A percentile compares a stretch with the other conserved stretches of the same genome.
Conservation (phyloP, 2,113 vertebrate genomes). For the Mystacornis crossleyi region DNA sequence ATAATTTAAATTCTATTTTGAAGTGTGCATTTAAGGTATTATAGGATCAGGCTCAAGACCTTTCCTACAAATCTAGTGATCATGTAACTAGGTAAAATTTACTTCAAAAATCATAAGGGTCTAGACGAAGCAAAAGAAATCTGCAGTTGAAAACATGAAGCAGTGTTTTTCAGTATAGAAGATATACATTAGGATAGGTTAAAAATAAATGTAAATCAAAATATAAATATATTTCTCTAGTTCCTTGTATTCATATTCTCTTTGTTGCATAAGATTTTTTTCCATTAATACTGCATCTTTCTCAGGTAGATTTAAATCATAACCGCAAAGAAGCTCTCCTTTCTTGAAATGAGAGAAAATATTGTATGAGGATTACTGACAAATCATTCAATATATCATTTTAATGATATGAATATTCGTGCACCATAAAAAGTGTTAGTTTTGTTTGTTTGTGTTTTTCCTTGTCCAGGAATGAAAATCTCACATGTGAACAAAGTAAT, state of each 20-base stretch:
- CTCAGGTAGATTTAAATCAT: background rate
- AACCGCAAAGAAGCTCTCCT: background rate
- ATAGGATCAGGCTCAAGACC: background rate
- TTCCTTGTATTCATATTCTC: background rate
- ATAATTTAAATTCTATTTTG: background rate
- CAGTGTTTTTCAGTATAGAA: background rate
- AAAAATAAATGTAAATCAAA: background rate
- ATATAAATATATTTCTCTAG: background rate
- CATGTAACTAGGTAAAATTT: background rate
- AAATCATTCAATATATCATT: background rate
- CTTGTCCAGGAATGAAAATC: background rate
- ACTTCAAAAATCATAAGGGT: background rate
- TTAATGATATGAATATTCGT: background rate
- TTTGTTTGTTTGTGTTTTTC: background rate
- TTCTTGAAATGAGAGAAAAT: background rate
- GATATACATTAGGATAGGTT: background rate
- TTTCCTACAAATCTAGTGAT: background rate
- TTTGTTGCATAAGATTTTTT: background rate
- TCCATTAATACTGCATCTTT: background rate
- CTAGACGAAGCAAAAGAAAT: background rate
- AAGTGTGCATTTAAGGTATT: background rate
- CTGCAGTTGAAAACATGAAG: background rate
- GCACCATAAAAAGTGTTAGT: background rate
- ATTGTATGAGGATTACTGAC: background rate
- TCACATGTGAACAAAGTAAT: background rate